These are phyloP conservation scores for Ceratotherium simum DNA, from an alignment of 2,113 vertebrate genomes.

Conservation along the genomic window DNA sequence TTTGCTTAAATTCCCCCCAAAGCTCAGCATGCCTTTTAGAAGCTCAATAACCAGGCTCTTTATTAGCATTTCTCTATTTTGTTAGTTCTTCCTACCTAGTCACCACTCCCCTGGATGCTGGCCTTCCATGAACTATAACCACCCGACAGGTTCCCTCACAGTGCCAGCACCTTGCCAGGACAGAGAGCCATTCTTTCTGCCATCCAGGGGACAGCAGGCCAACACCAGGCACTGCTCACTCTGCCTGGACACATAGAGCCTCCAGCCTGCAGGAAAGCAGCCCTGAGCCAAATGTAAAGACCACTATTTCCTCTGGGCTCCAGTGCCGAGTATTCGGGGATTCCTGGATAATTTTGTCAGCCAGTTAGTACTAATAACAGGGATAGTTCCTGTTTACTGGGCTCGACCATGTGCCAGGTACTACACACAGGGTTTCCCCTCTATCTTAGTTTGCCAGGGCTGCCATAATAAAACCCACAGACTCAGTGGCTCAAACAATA, in stretches of 20 bases:
- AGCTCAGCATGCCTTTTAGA: slow-evolving; percentile 20
- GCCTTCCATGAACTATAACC: not conserved
- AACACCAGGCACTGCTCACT: not conserved
- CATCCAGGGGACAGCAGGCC: not conserved
- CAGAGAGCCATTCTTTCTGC: not conserved
- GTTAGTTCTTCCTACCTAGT: not conserved
- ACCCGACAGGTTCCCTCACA: accelerated
- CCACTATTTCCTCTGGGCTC: not conserved
- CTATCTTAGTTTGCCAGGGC: not conserved
- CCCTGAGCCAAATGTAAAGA: not conserved
- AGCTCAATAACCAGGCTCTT: not conserved
- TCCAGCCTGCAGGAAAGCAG: not conserved
- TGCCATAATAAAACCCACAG: not conserved
- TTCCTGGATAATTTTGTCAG: not conserved
- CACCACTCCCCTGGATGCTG: not conserved
- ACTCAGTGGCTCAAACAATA: not conserved
- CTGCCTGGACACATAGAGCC: not conserved
- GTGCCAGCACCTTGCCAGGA: not conserved
- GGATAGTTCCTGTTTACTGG: not conserved
- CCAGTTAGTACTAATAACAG: no score
- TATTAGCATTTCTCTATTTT: not conserved
- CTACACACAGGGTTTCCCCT: not conserved
- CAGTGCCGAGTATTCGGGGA: not conserved
- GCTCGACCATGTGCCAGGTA: not conserved
- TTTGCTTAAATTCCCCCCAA: not conserved